phyloP scores from a whole-genome alignment of 2,113 vertebrate species.

The Istiophorus platypterus region DNA sequence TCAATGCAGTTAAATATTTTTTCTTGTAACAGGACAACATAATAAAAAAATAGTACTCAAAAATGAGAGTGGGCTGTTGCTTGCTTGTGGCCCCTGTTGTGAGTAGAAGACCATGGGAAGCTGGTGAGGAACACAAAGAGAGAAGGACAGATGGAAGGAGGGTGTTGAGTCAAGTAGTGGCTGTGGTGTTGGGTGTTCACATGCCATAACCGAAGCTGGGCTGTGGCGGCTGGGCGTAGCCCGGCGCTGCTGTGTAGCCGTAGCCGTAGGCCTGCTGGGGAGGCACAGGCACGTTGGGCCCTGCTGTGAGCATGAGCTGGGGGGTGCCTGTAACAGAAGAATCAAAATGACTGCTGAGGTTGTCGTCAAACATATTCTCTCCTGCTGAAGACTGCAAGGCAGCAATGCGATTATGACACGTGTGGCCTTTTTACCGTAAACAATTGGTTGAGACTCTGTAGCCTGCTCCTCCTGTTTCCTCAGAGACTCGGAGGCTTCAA shows the following conservation, averaged over 20 bases:
- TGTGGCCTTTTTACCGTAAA: slow-evolving; percentile 91
- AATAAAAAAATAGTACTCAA: slow-evolving; percentile 80
- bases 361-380: neutral
- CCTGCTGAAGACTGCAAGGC: neutral
- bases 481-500: slow-evolving; percentile 97
- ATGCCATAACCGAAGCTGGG: slow-evolving; percentile 97
- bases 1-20: slow-evolving; percentile 84
- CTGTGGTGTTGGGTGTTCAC: slow-evolving; percentile 82
- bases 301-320: slow-evolving; percentile 98
- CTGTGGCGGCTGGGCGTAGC: slow-evolving; percentile 89
- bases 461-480: slow-evolving; percentile 99
- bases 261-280: slow-evolving; percentile 97
- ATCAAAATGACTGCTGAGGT: neutral
- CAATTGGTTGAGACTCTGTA: slow-evolving; percentile 98
- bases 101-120: slow-evolving; percentile 91
- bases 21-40: slow-evolving; percentile 83
- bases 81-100: slow-evolving; percentile 88
- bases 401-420: neutral
- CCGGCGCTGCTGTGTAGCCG: slow-evolving; percentile 91
- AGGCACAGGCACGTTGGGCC: slow-evolving; percentile 94
- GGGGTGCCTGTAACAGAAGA: slow-evolving; percentile 89
- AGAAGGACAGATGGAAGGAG: slow-evolving; percentile 82
- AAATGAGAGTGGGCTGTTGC: slow-evolving; percentile 84
- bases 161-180: slow-evolving; percentile 29
- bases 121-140: slow-evolving; percentile 91